Percentiles rank a stretch among this genome's conserved stretches.
Conservation (phyloP, 2,888 invertebrate genomes). For the Conops quadrifasciatus region DNA sequence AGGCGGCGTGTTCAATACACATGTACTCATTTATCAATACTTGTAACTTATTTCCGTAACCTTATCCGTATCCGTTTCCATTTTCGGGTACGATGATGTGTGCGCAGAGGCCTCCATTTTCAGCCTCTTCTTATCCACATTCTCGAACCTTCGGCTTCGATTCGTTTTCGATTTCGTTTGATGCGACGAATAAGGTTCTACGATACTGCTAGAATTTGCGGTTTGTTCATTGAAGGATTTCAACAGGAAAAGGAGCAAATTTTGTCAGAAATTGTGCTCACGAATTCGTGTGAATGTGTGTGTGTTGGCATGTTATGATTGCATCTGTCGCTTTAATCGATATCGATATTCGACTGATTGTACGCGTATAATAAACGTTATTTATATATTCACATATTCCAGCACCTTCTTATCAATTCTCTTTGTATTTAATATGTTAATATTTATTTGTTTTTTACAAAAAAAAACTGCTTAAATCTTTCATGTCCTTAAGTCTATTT, state of each 20-base stretch:
- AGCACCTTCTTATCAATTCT: too few species aligned
- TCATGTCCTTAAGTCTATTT: too few species aligned
- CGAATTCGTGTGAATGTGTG: not conserved
- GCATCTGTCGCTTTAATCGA: conserved; percentile 1
- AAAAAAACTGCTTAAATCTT: too few species aligned
- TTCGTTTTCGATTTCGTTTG: not conserved
- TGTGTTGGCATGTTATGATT: not conserved
- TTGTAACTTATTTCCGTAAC: conserved; percentile 18
- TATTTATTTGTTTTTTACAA: too few species aligned
- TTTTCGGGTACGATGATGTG: not conserved
- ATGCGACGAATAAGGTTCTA: conserved; percentile 20
- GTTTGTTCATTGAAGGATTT: conserved; percentile 34
- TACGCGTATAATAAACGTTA: not conserved
- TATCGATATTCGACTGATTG: not conserved
- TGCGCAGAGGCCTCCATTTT: too few species aligned
- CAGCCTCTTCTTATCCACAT: too few species aligned
- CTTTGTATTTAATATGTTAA: too few species aligned
- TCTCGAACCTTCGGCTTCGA: too few species aligned
- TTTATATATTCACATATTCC: not conserved
- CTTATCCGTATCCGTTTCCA: not conserved
- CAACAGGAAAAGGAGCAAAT: conserved; percentile 21
- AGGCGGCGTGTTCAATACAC: conserved; percentile 9
- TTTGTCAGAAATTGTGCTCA: not conserved
- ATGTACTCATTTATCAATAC: conserved; percentile 31
- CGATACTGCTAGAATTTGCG: conserved; percentile 27